A percentile compares a stretch with the other conserved stretches of the same genome.
Conservation (phyloP, 2,888 invertebrate genomes). For the Dryococelus australis region DNA sequence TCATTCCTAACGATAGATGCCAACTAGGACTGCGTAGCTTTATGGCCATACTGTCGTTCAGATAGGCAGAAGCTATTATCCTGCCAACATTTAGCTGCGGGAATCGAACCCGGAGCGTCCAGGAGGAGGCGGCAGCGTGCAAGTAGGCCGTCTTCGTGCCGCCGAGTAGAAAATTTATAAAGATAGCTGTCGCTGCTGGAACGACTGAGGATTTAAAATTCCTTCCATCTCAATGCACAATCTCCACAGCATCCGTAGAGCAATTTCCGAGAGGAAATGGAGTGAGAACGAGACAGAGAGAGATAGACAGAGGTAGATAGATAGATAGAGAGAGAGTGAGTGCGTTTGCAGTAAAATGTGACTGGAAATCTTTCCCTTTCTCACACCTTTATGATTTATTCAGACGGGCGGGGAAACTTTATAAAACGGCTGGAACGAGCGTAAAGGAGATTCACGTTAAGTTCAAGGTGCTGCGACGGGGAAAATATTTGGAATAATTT, state of each 20-base stretch:
- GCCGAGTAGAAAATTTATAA: neutral
- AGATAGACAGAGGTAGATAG: neutral
- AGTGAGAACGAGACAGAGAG: neutral
- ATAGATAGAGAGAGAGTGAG: neutral
- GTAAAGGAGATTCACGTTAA: neutral
- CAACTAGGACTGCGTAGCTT: no score
- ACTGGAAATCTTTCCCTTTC: neutral
- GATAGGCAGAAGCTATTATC: no score
- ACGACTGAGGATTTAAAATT: neutral
- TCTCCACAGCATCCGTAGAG: conserved; percentile 8
- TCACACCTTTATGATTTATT: neutral
- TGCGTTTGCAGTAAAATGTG: neutral
- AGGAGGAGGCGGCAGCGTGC: no score
- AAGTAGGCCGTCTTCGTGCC: neutral
- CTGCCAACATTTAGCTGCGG: no score
- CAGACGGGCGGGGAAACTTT: neutral
- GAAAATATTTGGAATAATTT: conserved; percentile 9
- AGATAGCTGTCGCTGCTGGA: conserved; percentile 1
- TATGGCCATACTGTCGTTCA: no score
- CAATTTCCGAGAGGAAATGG: conserved; percentile 16
- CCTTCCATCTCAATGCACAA: conserved; percentile 16
- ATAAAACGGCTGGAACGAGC: neutral
- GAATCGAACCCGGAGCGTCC: no score
- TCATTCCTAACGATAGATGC: no score
- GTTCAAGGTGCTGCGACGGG: neutral